Base-by-base conservation (phyloP, 1,140 invertebrate genomes). In the Sitobion miscanthi region DNA sequence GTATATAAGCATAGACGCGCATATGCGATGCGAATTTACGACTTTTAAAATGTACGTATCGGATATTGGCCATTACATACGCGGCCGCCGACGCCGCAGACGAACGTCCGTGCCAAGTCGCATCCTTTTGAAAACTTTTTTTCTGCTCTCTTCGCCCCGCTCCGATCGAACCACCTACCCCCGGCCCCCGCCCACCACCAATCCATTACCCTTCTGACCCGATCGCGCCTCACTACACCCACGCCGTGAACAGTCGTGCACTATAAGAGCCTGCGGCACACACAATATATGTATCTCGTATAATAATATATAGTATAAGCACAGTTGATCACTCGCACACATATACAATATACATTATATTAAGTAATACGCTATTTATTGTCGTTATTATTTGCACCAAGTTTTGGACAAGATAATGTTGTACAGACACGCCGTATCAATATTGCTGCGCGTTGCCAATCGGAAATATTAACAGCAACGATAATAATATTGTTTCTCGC, bases 21-120 rank as follows among this genome's bases (percentile, higher is more conserved):
- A 77, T 77, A 77, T 77, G n/a, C 14, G 30, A 77, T 30, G 25
- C 62, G 62, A 69, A 69, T 69, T 69, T 69, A n/a, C 62, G 30
- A 69, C 62, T 77, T 77, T 77, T 77, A 77, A 77, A 77, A 77
- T 77, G 62, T 77, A 77, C 62, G 62, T 77, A 77, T 77, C 62
- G 62, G 62, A 77, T 77, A 77, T 77, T 77, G 62, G 62, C 62
- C 62, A 77, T 77, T 77, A n/a, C 62, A 77, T n/a, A 77, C 62
- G 30, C 30, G 30, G 62, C 30, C 25, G 25, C 62, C 62, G 62
- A 30, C 62, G 62, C 62, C 14, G 5, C 62, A 77, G 62, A 77
- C 62, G 62, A 21, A 77, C 62, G 62, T 77, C 30, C 62, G 62
- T 77, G 62, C 62, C 62, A 77, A 77, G 30, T 77, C 62, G 62